Percentiles rank a stretch among this genome's conserved stretches.
phyloP scores from a whole-genome alignment of 1,140 invertebrate genomes.

The Aphaenogaster ashmeadi region DNA sequence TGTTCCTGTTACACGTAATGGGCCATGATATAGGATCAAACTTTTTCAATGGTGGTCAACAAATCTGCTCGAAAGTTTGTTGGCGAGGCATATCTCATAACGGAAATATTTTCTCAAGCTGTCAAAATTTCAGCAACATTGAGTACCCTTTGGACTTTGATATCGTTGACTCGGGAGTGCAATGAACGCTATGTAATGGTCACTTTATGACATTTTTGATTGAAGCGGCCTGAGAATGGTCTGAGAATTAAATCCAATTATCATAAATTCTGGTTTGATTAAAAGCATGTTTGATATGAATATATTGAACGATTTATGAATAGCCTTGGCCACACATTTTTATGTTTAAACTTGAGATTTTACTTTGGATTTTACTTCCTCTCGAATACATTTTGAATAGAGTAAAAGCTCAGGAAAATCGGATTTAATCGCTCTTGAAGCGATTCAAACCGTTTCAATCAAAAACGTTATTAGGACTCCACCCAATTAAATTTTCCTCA shows the following conservation, averaged over 20 bases:
- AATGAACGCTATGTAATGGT: background rate
- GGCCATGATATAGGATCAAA: conserved; percentile 5
- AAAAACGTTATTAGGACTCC: conserved; percentile 6
- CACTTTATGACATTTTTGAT: conserved; percentile 4
- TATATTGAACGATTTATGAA: background rate
- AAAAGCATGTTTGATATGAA: conserved; percentile 12
- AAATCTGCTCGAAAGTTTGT: conserved; percentile 32
- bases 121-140: background rate
- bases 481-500: conserved; percentile 9
- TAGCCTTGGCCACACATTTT: background rate
- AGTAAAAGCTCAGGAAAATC: conserved; percentile 12
- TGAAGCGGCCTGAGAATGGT: background rate
- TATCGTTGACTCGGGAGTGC: background rate
- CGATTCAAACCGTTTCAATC: conserved; percentile 21
- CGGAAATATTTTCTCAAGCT: background rate
- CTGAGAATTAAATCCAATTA: conserved; percentile 17
- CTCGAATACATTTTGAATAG: conserved; percentile 20
- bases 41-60: conserved; percentile 35
- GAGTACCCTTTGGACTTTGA: background rate
- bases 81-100: background rate
- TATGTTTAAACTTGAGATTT: conserved; percentile 6
- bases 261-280: conserved; percentile 39
- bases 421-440: background rate
- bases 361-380: background rate
- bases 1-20: conserved; percentile 20